Percentiles rank a stretch among this genome's conserved stretches.
These are phyloP conservation scores for Adoxophyes honmai DNA, from an alignment of 1,140 invertebrate species.

Conservation along the genomic window DNA sequence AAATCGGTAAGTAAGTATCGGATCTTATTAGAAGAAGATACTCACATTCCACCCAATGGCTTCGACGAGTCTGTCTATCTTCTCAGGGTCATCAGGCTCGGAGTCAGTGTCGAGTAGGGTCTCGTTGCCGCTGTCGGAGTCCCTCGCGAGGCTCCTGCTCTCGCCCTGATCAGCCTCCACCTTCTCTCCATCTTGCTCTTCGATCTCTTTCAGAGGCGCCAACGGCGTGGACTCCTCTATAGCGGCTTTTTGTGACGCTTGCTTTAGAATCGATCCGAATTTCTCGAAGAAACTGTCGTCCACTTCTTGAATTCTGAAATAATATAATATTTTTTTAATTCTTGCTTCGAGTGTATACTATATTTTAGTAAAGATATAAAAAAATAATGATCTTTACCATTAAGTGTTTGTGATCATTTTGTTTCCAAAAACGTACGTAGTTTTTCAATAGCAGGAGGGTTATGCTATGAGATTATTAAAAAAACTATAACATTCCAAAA, in stretches of 20 bases:
- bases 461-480: too few relatives aligned
- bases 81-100: conserved; percentile 76
- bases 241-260: conserved; percentile 78
- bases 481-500: too few relatives aligned
- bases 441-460: too few relatives aligned
- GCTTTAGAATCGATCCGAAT: conserved; percentile 85
- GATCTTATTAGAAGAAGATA: conserved; percentile 18
- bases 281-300: conserved; percentile 90
- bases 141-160: conserved; percentile 51
- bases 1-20: too few relatives aligned
- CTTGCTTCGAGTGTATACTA: too few relatives aligned
- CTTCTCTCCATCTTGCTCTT: conserved; percentile 67
- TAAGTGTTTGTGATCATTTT: too few relatives aligned
- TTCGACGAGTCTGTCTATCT: conserved; percentile 78
- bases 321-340: too few relatives aligned
- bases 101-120: conserved; percentile 76
- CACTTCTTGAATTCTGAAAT: conserved; percentile 85
- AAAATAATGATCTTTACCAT: too few relatives aligned
- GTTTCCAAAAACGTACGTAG: too few relatives aligned
- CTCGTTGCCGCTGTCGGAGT: conserved; percentile 77
- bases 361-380: too few relatives aligned
- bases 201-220: conserved; percentile 69
- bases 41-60: conserved; percentile 86
- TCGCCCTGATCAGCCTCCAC: conserved; percentile 44
- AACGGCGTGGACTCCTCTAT: conserved; percentile 73